Conservation (phyloP, 2,797 vertebrate genomes). For the Streptopelia turtur region DNA sequence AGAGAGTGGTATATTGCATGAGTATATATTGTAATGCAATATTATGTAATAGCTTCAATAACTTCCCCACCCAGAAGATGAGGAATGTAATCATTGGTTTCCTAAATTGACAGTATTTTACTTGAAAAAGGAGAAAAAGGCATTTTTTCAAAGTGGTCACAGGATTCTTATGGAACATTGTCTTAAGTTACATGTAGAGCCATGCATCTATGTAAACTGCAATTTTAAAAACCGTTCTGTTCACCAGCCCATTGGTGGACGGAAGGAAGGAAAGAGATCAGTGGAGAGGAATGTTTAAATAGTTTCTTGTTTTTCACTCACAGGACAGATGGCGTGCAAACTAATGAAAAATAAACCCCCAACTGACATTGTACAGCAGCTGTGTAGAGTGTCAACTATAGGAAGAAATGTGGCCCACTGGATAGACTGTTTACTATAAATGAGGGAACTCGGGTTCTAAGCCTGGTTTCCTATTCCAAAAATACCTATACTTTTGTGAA, state of each 20-base stretch:
- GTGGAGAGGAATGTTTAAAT: constrained; percentile 66
- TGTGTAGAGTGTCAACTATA: constrained; percentile 17
- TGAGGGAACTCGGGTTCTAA: background rate
- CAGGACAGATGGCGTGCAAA: constrained; percentile 62
- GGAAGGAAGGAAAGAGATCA: constrained; percentile 68
- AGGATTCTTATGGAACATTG: background rate
- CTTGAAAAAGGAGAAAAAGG: background rate
- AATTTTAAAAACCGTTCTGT: constrained; percentile 21
- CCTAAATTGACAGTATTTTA: background rate
- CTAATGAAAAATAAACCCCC: constrained; percentile 56
- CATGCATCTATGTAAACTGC: background rate
- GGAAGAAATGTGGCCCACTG: constrained; percentile 16
- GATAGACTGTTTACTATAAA: constrained; percentile 16
- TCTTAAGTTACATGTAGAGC: background rate
- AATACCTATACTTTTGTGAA: background rate
- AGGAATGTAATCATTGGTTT: background rate
- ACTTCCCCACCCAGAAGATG: background rate
- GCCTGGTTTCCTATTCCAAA: background rate
- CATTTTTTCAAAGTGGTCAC: background rate
- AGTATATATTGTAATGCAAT: background rate
- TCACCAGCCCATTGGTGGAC: background rate
- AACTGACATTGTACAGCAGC: constrained; percentile 51
- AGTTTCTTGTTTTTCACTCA: constrained; percentile 61
- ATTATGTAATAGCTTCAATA: constrained; percentile 14
- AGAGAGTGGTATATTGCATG: background rate